A percentile compares a stretch with the other conserved stretches of the same genome.
Evolutionary conservation across 2,888 invertebrate genomes (phyloP).

Genomic region (Drosophila koepferae): DNA sequence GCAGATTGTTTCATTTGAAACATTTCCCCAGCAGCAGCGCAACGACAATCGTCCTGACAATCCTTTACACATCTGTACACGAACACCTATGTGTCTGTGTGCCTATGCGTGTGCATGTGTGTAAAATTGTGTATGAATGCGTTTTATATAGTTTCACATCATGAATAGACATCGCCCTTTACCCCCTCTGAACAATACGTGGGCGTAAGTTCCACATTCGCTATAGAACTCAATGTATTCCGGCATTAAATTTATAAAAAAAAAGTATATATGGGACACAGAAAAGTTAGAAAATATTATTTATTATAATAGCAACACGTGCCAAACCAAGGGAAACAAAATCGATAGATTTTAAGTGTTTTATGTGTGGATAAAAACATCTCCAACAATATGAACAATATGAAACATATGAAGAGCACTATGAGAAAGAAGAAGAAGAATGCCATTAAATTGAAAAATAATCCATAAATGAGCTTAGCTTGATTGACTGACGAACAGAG

Average conservation of each 20-base stretch:
- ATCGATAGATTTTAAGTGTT: conserved; percentile 33
- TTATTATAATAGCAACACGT: conserved; percentile 83
- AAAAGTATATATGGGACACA: conserved; percentile 26
- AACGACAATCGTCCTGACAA: conserved; percentile 60
- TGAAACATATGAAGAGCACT: conserved; percentile 1
- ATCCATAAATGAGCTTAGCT: conserved; percentile 1
- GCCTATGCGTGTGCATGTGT: conserved; percentile 8
- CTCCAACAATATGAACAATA: conserved; percentile 2
- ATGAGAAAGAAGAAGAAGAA: background rate
- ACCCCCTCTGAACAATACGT: background rate
- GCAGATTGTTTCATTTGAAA: conserved; percentile 71
- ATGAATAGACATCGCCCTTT: conserved; percentile 17
- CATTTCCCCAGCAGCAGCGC: conserved; percentile 74
- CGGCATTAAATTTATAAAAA: conserved; percentile 58
- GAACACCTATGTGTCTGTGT: conserved; percentile 11
- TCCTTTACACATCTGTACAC: conserved; percentile 71
- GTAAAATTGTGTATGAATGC: conserved; percentile 23
- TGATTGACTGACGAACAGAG: background rate
- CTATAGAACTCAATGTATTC: conserved; percentile 60
- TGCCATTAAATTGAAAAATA: conserved; percentile 1
- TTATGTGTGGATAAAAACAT: conserved; percentile 13
- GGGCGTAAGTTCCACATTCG: conserved; percentile 17
- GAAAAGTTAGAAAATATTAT: conserved; percentile 72
- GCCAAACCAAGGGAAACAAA: conserved; percentile 70
- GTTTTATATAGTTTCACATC: conserved; percentile 27